Evolutionary conservation across 1,140 invertebrate species (phyloP), one percentile per base, ranked within the genome.

Genomic region (Choristoneura fumiferana): DNA sequence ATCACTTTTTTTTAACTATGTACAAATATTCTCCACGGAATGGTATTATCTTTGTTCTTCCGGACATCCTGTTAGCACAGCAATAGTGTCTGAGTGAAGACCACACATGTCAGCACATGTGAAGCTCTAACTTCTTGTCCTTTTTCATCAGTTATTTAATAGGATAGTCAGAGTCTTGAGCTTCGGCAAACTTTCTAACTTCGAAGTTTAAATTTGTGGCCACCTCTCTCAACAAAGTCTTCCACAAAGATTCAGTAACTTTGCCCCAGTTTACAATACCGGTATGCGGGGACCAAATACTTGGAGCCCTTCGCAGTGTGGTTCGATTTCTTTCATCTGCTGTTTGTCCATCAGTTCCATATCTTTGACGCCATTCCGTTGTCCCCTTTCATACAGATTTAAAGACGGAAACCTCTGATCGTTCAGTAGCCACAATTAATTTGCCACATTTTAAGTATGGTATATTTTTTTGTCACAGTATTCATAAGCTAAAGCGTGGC

Each of bases 391-490:
- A 78, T 95, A 95, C 12, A 99, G 88, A 57, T 94, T 92, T 29
- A 94, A 62, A n/a, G 99, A 89, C 65, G 33, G 92, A 81, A 1
- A 96, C 76, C 92, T 99, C 95, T 12, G 91, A 79, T 49, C 91
- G 78, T 68, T 95, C 90, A 0, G 93, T 94, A 10, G 98, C 97
- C 29, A 99, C 96, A 70, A 99, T 98, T 0, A 99, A 84, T 91
- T 99, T 99, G 12, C 98, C 98, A 90, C 94, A 93, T 91, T 98
- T 99, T 74, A 98, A 98, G 80, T 99, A 97, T 4, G 97, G 96
- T 65, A 99, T 96, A 40, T 93, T 91, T 64, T 98, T 95, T 95
- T 91, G 73, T 97, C 94, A 65, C 95, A 94, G 89, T 99, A 99
- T 66, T 98, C 92, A 78, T 99, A 99, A 0, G 95, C 89, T 43